Evolutionary conservation across 1,140 invertebrate genomes (phyloP).

Genomic region (Phortica variegata): DNA sequence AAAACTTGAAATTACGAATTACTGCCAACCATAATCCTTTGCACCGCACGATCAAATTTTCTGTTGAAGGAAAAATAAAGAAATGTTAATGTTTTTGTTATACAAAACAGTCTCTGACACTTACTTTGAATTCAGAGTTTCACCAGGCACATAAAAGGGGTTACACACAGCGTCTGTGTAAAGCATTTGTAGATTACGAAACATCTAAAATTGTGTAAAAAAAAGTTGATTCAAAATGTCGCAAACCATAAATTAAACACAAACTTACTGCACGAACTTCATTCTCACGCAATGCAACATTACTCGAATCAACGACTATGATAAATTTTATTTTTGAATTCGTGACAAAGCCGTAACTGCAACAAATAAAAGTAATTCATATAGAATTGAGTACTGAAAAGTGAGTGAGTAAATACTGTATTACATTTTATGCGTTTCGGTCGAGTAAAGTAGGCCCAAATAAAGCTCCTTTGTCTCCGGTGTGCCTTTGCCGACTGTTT

Average conservation of each 20-base stretch:
- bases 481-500: slow-evolving; percentile 65
- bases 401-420: background rate
- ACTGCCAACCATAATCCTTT: slow-evolving; percentile 64
- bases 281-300: slow-evolving; percentile 85
- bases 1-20: slow-evolving; percentile 8
- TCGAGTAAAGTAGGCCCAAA: slow-evolving; percentile 86
- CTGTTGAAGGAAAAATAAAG: slow-evolving; percentile 59
- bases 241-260: background rate
- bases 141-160: slow-evolving; percentile 90
- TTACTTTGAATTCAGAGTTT: slow-evolving; percentile 79
- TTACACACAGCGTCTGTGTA: slow-evolving; percentile 93
- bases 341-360: slow-evolving; percentile 95
- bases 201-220: slow-evolving; percentile 70
- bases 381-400: too few relatives aligned
- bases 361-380: too few relatives aligned
- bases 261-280: slow-evolving; percentile 84
- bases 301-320: slow-evolving; percentile 89
- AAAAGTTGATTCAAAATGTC: background rate
- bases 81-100: background rate
- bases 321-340: slow-evolving; percentile 96
- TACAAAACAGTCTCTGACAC: slow-evolving; percentile 23
- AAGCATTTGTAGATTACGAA: slow-evolving; percentile 84
- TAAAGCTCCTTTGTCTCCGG: slow-evolving; percentile 83
- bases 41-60: slow-evolving; percentile 65
- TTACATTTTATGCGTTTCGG: slow-evolving; percentile 97